phyloP scores from a whole-genome alignment of 2,888 invertebrate genomes.

The Bruchidius siliquastri region DNA sequence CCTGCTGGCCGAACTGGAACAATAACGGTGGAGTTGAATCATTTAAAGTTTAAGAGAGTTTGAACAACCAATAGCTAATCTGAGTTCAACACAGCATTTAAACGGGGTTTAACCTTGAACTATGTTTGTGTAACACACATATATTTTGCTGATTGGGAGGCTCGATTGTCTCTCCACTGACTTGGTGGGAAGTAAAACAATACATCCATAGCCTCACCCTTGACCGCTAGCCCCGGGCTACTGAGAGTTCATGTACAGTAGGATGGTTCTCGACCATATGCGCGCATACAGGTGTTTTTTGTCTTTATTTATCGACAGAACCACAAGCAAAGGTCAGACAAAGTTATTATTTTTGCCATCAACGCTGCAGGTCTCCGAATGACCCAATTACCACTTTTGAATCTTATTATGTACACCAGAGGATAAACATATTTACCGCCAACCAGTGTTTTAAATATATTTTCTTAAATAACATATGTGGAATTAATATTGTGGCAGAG shows the following conservation, averaged over 20 bases:
- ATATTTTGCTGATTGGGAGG: too few species aligned
- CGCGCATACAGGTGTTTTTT: not conserved
- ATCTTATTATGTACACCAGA: not conserved
- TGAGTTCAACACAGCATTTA: too few species aligned
- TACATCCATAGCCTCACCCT: not conserved
- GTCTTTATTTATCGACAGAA: not conserved
- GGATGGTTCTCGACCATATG: not conserved
- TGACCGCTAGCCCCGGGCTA: not conserved
- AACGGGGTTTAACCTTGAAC: too few species aligned
- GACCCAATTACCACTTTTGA: not conserved
- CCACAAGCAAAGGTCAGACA: not conserved
- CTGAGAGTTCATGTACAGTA: not conserved
- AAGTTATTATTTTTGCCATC: not conserved
- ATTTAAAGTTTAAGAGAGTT: too few species aligned
- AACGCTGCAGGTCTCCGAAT: not conserved
- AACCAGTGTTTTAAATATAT: too few species aligned
- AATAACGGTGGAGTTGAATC: too few species aligned
- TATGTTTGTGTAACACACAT: too few species aligned
- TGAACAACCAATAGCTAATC: too few species aligned
- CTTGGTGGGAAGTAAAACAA: too few species aligned
- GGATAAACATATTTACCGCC: not conserved
- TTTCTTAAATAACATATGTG: too few species aligned
- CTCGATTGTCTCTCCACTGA: too few species aligned
- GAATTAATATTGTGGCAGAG: too few species aligned
- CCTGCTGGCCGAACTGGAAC: conserved; percentile 24